Conservation (phyloP, 2,888 invertebrate species). For the Platypus cylindrus region DNA sequence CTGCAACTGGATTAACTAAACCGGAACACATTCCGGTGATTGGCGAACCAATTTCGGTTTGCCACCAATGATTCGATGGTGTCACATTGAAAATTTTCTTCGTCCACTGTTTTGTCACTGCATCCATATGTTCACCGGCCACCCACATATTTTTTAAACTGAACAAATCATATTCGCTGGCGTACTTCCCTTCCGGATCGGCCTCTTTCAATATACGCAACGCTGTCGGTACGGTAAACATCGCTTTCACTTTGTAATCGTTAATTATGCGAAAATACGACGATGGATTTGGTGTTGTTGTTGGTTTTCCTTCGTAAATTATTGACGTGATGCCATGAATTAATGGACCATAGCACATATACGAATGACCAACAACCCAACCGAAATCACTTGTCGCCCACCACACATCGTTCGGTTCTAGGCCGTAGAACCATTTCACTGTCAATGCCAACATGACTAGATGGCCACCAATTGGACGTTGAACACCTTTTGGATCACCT, state of each 20-base stretch:
- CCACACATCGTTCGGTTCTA: constrained; percentile 68
- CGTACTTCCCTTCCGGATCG: constrained; percentile 59
- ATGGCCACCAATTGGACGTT: constrained; percentile 79
- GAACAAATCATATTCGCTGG: constrained; percentile 54
- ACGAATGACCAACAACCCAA: constrained; percentile 92
- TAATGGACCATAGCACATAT: constrained; percentile 85
- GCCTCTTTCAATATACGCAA: constrained; percentile 73
- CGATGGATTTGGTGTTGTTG: constrained; percentile 84
- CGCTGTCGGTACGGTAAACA: constrained; percentile 87
- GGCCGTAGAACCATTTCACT: constrained; percentile 69
- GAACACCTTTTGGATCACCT: constrained; percentile 66
- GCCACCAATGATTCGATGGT: constrained; percentile 92
- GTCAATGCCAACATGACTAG: constrained; percentile 76
- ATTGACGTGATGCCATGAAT: constrained; percentile 69
- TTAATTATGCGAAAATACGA: constrained; percentile 86
- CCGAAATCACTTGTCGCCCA: constrained; percentile 86
- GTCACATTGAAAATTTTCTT: constrained; percentile 58
- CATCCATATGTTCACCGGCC: constrained; percentile 89
- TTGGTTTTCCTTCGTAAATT: constrained; percentile 88
- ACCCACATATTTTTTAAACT: constrained; percentile 63
- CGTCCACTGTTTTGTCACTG: constrained; percentile 74
- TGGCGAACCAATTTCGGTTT: constrained; percentile 87
- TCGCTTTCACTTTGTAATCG: constrained; percentile 70
- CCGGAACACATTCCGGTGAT: constrained; percentile 78
- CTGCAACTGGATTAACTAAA: constrained; percentile 45